A percentile compares a stretch with the other conserved stretches of the same genome.
Evolutionary conservation across 2,888 invertebrate genomes (phyloP).

Genomic region (Altica lythri): DNA sequence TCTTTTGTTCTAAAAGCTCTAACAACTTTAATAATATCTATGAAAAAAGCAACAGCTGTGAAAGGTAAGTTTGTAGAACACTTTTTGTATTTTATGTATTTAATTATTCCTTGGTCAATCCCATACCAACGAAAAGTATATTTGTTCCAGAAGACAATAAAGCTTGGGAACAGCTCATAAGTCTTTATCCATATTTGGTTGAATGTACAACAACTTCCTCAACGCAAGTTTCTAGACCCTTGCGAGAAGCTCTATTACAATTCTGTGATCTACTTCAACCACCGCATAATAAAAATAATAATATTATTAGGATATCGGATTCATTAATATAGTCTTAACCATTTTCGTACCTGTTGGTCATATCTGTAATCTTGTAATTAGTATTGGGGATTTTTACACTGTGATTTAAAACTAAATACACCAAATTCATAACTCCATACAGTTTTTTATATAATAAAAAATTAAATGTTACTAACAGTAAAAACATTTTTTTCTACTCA

Average conservation of each 20-base stretch:
- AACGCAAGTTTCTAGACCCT: conserved; percentile 76
- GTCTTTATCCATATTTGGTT: conserved; percentile 87
- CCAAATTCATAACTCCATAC: no score
- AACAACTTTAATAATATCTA: conserved; percentile 86
- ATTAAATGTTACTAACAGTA: no score
- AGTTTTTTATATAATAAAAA: no score
- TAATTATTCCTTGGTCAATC: no score
- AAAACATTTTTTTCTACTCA: no score
- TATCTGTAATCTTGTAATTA: conserved; percentile 25
- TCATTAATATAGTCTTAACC: conserved; percentile 27
- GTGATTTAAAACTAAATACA: no score
- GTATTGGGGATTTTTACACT: conserved; percentile 6
- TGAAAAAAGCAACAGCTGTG: conserved; percentile 88
- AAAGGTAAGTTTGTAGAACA: conserved; percentile 77
- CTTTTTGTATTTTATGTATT: no score
- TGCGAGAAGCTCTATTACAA: conserved; percentile 85
- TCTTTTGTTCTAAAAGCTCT: conserved; percentile 95
- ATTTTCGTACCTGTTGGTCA: conserved; percentile 37
- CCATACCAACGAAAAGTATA: no score
- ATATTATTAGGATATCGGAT: conserved; percentile 37
- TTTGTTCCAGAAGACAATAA: conserved; percentile 81
- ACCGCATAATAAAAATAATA: conserved; percentile 54
- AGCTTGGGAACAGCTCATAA: conserved; percentile 93
- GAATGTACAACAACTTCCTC: conserved; percentile 83
- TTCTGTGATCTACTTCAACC: conserved; percentile 81